Evolutionary conservation across 64 coral and sea anemone genomes (phyloP).

Genomic region (Exaiptasia diaphana): DNA sequence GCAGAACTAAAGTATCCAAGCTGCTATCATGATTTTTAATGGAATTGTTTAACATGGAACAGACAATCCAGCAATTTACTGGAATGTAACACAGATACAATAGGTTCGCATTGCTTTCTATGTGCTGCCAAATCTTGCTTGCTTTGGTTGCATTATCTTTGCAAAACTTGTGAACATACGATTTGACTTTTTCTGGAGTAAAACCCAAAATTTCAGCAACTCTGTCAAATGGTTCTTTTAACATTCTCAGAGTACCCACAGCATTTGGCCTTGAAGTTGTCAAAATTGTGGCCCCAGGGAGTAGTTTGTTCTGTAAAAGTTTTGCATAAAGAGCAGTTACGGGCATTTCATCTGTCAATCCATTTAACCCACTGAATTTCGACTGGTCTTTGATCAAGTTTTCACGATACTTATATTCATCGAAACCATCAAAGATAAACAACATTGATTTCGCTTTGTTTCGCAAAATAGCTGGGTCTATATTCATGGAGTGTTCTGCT

Average conservation of each 20-base stretch:
- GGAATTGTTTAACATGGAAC: slow-evolving; percentile 35
- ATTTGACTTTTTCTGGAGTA: slow-evolving; percentile 18
- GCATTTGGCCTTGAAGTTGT: slow-evolving; percentile 25
- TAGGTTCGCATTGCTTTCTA: slow-evolving; percentile 29
- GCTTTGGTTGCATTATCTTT: neutral
- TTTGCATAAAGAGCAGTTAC: slow-evolving; percentile 30
- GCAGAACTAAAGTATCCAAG: neutral
- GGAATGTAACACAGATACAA: slow-evolving; percentile 65
- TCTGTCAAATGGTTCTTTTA: slow-evolving; percentile 20
- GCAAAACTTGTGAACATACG: slow-evolving; percentile 21
- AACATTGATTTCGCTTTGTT: too few relatives aligned
- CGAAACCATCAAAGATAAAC: slow-evolving; percentile 36
- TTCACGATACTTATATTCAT: slow-evolving; percentile 15
- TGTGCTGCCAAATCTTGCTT: slow-evolving; percentile 26
- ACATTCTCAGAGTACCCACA: neutral
- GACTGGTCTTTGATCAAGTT: neutral
- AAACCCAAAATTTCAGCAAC: slow-evolving; percentile 1
- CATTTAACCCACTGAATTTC: neutral
- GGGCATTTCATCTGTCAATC: slow-evolving; percentile 1
- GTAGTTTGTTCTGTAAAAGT: slow-evolving; percentile 6
- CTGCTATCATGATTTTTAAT: neutral
- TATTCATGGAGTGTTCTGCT: neutral
- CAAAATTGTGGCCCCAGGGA: slow-evolving; percentile 4
- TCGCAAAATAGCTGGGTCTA: neutral
- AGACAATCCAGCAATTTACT: slow-evolving; percentile 52